phyloP scores from a whole-genome alignment of 2,113 vertebrate genomes.

The Girardinichthys multiradiatus region DNA sequence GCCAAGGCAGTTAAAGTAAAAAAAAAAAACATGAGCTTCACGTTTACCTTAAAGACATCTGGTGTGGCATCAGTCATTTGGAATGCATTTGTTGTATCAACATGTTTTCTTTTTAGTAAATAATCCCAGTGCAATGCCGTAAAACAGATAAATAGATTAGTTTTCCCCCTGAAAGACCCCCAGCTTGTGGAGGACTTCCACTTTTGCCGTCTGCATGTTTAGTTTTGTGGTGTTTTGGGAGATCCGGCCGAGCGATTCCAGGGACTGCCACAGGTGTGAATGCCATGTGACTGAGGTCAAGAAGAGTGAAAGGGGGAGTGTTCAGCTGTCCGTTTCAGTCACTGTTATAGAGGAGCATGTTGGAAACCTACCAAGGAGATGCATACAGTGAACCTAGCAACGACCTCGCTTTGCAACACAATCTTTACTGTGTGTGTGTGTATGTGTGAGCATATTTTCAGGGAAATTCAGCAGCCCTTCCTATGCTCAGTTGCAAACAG shows the following conservation, averaged over 20 bases:
- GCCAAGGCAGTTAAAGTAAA: neutral
- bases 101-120: neutral
- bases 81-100: neutral
- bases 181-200: neutral
- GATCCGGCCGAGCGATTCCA: slow-evolving; percentile 35
- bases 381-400: slow-evolving; percentile 54
- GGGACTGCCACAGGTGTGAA: slow-evolving; percentile 77
- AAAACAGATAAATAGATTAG: too few species aligned
- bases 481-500: neutral
- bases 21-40: neutral
- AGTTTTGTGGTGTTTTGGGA: slow-evolving; percentile 2
- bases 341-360: slow-evolving; percentile 62
- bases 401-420: slow-evolving; percentile 50
- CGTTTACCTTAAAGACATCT: neutral
- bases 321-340: slow-evolving; percentile 81
- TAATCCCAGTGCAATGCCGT: too few species aligned
- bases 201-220: slow-evolving; percentile 20
- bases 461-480: slow-evolving; percentile 1
- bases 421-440: slow-evolving; percentile 4
- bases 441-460: slow-evolving; percentile 17
- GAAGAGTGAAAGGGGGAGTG: slow-evolving; percentile 81
- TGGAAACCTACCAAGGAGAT: slow-evolving; percentile 59
- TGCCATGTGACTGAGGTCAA: slow-evolving; percentile 78
- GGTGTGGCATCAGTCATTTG: neutral
- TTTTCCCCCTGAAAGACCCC: neutral